Conservation (phyloP, 1,140 invertebrate species). For the Musca domestica region DNA sequence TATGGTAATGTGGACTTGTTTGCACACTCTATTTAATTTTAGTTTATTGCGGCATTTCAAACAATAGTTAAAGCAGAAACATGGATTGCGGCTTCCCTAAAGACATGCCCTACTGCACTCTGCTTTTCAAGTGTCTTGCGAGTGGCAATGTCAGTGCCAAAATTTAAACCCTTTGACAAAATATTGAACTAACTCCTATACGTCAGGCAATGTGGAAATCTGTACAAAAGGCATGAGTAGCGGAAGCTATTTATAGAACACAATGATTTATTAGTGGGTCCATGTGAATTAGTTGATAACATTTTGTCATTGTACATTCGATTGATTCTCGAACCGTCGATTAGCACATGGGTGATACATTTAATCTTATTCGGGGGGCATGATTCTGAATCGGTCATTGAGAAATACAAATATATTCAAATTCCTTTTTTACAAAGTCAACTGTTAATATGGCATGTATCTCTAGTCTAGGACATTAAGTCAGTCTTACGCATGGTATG, state of each 20-base stretch:
- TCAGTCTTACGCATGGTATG: no score
- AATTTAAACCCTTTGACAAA: background rate
- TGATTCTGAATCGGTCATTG: background rate
- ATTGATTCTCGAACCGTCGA: slow-evolving; percentile 8
- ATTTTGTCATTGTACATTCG: background rate
- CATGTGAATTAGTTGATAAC: slow-evolving; percentile 13
- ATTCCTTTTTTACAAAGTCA: background rate
- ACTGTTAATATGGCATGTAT: background rate
- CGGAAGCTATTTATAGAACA: slow-evolving; percentile 6
- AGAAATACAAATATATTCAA: background rate
- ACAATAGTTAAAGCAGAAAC: no score
- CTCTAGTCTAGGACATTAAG: background rate
- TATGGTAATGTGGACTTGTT: no score
- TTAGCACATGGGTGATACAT: background rate
- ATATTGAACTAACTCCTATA: background rate
- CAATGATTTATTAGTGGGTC: slow-evolving; percentile 4
- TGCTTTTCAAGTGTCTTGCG: background rate
- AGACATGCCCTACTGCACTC: background rate
- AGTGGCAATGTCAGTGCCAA: background rate
- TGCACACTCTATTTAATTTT: no score
- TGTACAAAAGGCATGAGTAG: background rate
- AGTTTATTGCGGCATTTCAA: no score
- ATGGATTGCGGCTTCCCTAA: background rate
- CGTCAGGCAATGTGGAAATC: background rate
- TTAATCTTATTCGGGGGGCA: background rate